A percentile compares a stretch with the other conserved stretches of the same genome.
Evolutionary conservation across 2,888 invertebrate genomes (phyloP).

Genomic region (Portevinia maculata): DNA sequence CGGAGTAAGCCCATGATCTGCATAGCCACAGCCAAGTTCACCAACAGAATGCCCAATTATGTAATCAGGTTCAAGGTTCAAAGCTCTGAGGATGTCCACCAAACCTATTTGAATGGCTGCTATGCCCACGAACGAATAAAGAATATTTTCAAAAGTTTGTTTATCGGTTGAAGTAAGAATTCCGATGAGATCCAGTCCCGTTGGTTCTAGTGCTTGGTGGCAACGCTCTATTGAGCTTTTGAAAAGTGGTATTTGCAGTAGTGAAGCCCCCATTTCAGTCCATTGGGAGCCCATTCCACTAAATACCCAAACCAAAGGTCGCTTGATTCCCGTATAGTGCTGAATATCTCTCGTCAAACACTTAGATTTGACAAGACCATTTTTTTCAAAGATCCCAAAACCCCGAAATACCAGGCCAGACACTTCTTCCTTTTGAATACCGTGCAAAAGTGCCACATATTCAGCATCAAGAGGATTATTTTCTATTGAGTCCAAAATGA

Average conservation of each 20-base stretch:
- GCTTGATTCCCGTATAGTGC: constrained; percentile 86
- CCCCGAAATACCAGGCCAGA: constrained; percentile 90
- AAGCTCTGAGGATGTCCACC: constrained; percentile 85
- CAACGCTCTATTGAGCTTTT: constrained; percentile 87
- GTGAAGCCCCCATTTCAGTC: constrained; percentile 91
- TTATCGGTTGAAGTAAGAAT: constrained; percentile 87
- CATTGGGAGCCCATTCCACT: constrained; percentile 96
- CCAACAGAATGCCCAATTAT: constrained; percentile 96
- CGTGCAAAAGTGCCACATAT: constrained; percentile 85
- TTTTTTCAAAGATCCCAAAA: constrained; percentile 84
- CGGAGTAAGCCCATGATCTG: constrained; percentile 94
- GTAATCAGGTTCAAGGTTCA: constrained; percentile 88
- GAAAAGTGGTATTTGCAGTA: constrained; percentile 90
- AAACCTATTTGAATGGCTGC: constrained; percentile 87
- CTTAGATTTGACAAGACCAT: constrained; percentile 75
- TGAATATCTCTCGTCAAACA: constrained; percentile 84
- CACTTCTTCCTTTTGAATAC: constrained; percentile 85
- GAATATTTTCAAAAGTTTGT: constrained; percentile 86
- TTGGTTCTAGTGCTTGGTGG: constrained; percentile 84
- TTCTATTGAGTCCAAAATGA: constrained; percentile 86
- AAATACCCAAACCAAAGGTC: constrained; percentile 94
- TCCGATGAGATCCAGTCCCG: constrained; percentile 86
- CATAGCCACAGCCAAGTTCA: constrained; percentile 97
- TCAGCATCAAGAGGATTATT: constrained; percentile 86
- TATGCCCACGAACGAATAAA: constrained; percentile 89